A percentile compares a stretch with the other conserved stretches of the same genome.
phyloP scores from a whole-genome alignment of 1,140 invertebrate genomes.

The Pygmarrhopalites habei region DNA sequence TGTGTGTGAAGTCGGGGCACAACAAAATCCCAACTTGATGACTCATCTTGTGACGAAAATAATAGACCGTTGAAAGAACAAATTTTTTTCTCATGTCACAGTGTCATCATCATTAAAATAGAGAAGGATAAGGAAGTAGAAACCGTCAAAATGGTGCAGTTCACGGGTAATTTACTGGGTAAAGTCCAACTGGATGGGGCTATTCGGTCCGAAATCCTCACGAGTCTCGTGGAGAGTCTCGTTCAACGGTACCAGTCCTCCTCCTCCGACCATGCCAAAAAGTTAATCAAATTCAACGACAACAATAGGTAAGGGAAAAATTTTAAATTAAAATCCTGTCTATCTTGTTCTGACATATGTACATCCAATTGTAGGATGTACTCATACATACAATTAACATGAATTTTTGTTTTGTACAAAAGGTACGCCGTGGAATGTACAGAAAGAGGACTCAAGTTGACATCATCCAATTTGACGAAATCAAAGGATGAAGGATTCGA shows the following conservation, averaged over 20 bases:
- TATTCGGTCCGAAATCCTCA: conserved; percentile 36
- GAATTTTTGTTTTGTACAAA: background rate
- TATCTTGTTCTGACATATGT: too few relatives aligned
- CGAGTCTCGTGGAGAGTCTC: conserved; percentile 32
- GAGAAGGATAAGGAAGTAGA: too few relatives aligned
- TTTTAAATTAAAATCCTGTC: too few relatives aligned
- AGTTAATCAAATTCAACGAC: conserved; percentile 33
- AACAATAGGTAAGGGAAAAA: conserved; percentile 29
- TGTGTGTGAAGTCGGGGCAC: too few relatives aligned
- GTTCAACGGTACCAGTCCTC: conserved; percentile 29
- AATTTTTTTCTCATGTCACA: too few relatives aligned
- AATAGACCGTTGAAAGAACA: too few relatives aligned
- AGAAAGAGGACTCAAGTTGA: conserved; percentile 36
- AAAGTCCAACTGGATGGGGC: conserved; percentile 39
- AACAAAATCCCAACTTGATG: too few relatives aligned
- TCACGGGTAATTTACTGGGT: conserved; percentile 36
- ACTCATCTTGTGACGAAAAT: too few relatives aligned
- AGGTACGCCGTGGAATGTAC: conserved; percentile 39
- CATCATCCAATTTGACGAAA: conserved; percentile 20
- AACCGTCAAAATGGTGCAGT: conserved; percentile 30
- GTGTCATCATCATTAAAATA: too few relatives aligned
- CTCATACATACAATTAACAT: too few relatives aligned
- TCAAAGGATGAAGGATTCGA: conserved; percentile 38
- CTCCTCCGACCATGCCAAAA: conserved; percentile 23
- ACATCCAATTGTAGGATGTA: too few relatives aligned